These are phyloP conservation scores for Yponomeuta plumbellus DNA, from an alignment of 2,888 invertebrate genomes.

Conservation along the genomic window DNA sequence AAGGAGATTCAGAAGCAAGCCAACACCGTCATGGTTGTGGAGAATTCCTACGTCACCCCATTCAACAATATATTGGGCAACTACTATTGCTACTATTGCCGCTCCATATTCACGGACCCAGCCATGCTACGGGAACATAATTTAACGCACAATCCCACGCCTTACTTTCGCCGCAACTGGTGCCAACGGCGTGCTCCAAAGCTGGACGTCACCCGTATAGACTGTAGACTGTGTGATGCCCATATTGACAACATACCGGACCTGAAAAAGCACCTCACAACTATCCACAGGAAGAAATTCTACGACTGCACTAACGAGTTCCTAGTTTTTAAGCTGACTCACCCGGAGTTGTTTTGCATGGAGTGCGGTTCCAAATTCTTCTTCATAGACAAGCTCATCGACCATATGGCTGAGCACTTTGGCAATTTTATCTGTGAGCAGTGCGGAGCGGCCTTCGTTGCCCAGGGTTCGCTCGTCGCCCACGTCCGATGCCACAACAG, in stretches of 20 bases:
- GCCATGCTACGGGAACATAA: slow-evolving; percentile 50
- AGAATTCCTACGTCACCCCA: slow-evolving; percentile 12
- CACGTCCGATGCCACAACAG: slow-evolving; percentile 63
- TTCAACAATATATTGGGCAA: slow-evolving; percentile 57
- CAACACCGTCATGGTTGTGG: slow-evolving; percentile 9
- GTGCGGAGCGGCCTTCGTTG: slow-evolving; percentile 65
- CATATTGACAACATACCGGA: slow-evolving; percentile 49
- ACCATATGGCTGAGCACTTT: slow-evolving; percentile 63
- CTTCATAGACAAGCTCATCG: slow-evolving; percentile 55
- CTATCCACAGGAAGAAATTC: slow-evolving; percentile 36
- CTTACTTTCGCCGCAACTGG: not conserved
- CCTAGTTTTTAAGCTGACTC: slow-evolving; percentile 49
- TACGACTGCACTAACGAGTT: slow-evolving; percentile 53
- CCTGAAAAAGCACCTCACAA: slow-evolving; percentile 47
- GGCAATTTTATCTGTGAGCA: slow-evolving; percentile 59
- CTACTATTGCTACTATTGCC: slow-evolving; percentile 53
- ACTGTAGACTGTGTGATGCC: slow-evolving; percentile 54
- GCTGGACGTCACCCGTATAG: slow-evolving; percentile 42
- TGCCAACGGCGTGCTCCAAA: not conserved
- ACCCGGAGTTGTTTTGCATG: slow-evolving; percentile 50
- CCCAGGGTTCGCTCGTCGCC: slow-evolving; percentile 57
- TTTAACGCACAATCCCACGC: slow-evolving; percentile 42
- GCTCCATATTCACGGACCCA: slow-evolving; percentile 49
- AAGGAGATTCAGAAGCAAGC: not conserved
- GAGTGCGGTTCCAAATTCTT: slow-evolving; percentile 54